phyloP scores from a whole-genome alignment of 1,140 invertebrate genomes.

The Nomia melanderi region DNA sequence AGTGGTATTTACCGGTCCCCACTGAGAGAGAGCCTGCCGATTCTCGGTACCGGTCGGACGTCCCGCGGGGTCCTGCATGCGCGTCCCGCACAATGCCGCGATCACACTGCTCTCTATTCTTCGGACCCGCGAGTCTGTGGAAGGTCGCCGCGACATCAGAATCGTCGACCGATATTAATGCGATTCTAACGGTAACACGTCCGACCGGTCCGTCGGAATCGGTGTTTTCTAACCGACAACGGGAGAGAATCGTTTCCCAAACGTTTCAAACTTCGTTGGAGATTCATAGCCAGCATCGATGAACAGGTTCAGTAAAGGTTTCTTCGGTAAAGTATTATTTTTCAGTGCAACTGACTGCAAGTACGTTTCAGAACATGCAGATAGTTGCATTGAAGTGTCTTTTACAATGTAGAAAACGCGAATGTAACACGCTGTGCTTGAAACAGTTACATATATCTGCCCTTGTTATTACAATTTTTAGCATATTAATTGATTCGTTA shows the following conservation, averaged over 20 bases:
- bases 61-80: conserved; percentile 50
- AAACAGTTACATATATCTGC: no score
- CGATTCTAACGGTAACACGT: conserved; percentile 65
- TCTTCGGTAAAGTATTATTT: no score
- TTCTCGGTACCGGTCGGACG: conserved; percentile 59
- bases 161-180: conserved; percentile 64
- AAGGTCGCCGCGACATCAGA: conserved; percentile 42
- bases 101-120: conserved; percentile 69
- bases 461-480: no score
- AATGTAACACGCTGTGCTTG: no score
- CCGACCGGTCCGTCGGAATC: conserved; percentile 14
- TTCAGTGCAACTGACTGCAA: no score
- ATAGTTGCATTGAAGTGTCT: no score
- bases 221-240: conserved; percentile 15
- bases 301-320: conserved; percentile 34
- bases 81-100: conserved; percentile 57
- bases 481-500: no score
- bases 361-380: no score
- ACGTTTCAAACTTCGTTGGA: conserved; percentile 39
- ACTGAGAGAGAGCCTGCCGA: conserved; percentile 54
- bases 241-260: conserved; percentile 20
- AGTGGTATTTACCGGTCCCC: conserved; percentile 66
- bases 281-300: conserved; percentile 7
- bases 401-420: no score
- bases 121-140: conserved; percentile 39